These are phyloP conservation scores for Todus mexicanus DNA, from an alignment of 2,797 vertebrate species.

Conservation along the genomic window DNA sequence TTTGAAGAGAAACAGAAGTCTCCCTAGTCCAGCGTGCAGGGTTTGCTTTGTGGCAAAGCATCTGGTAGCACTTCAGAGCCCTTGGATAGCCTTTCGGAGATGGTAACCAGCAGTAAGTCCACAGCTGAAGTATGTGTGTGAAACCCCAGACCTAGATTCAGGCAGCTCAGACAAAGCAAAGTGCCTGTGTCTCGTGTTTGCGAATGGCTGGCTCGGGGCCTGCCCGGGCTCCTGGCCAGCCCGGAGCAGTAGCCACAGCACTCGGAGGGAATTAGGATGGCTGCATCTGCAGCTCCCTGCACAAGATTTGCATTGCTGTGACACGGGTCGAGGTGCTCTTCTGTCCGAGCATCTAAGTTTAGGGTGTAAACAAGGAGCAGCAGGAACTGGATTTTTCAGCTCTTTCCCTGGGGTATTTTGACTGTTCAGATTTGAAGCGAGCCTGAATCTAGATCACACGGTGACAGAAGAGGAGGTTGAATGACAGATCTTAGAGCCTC, in stretches of 20 bases:
- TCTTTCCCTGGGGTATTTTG: neutral
- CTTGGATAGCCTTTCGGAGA: neutral
- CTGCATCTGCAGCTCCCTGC: neutral
- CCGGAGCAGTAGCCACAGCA: neutral
- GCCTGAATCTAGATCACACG: neutral
- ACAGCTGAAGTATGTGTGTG: neutral
- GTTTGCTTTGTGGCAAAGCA: neutral
- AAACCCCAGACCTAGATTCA: constrained; percentile 2
- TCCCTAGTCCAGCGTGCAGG: neutral
- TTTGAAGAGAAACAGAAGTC: neutral
- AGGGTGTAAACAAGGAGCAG: neutral
- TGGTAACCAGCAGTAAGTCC: neutral
- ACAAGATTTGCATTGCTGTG: neutral
- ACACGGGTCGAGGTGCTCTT: neutral
- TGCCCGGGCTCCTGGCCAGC: neutral
- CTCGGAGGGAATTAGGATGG: neutral
- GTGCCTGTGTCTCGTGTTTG: neutral
- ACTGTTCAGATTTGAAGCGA: neutral
- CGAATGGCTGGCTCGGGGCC: neutral
- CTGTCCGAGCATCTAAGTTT: neutral
- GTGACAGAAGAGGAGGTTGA: neutral
- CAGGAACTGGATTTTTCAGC: neutral
- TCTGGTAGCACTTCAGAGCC: constrained; percentile 26
- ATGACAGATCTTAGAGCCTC: neutral
- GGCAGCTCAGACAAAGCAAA: constrained; percentile 14